Conservation (phyloP, 2,888 invertebrate genomes). For the Sericinus montela region DNA sequence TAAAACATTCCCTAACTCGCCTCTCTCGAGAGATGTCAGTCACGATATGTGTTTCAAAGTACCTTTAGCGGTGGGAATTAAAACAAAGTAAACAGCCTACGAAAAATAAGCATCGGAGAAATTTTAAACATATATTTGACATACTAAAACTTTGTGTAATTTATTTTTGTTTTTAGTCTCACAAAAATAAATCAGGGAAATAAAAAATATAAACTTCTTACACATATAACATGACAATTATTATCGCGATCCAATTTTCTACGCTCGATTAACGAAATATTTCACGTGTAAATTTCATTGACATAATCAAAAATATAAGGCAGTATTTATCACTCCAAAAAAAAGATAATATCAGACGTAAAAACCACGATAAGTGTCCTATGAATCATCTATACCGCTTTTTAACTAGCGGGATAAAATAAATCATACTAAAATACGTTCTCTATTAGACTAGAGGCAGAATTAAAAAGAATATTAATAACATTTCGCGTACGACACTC, state of each 20-base stretch:
- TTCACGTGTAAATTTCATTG: conserved; percentile 4
- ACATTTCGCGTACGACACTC: conserved; percentile 60
- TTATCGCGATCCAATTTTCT: background rate
- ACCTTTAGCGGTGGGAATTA: conserved; percentile 16
- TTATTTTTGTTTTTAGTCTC: no score
- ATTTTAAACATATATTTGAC: background rate
- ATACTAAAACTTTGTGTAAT: no score
- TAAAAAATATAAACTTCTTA: no score
- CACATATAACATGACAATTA: no score
- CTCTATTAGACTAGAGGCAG: conserved; percentile 48
- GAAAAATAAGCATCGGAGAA: no score
- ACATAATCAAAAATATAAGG: background rate
- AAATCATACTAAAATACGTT: conserved; percentile 56
- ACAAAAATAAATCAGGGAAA: no score
- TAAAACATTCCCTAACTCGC: conserved; percentile 19
- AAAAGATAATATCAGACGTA: conserved; percentile 25
- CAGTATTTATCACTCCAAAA: conserved; percentile 5
- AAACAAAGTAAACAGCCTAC: conserved; percentile 18
- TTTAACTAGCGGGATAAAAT: conserved; percentile 35
- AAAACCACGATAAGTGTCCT: conserved; percentile 34
- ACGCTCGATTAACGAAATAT: background rate
- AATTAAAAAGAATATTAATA: conserved; percentile 77
- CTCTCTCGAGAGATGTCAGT: conserved; percentile 15
- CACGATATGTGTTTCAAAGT: conserved; percentile 17
- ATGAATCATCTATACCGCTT: conserved; percentile 36